phyloP scores from a whole-genome alignment of 2,113 vertebrate genomes.

The Phoenicopterus ruber region DNA sequence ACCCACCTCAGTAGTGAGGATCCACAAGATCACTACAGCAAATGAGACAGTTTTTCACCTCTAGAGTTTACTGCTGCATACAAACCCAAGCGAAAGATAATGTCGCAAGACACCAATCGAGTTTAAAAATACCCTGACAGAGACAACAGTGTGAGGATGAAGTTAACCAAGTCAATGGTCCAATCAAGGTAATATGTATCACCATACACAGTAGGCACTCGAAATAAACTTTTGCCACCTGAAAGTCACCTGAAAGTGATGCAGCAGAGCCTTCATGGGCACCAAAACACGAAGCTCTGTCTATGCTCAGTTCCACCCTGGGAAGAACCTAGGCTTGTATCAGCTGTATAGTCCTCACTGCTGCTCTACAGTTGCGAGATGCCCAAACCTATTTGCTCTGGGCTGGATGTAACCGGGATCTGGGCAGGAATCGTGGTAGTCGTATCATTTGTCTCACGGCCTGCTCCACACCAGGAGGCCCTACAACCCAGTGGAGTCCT shows the following conservation, averaged over 20 bases:
- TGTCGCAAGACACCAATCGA: neutral
- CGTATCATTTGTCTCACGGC: neutral
- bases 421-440: neutral
- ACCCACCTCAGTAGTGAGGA: neutral
- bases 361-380: neutral
- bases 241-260: neutral
- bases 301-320: neutral
- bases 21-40: neutral
- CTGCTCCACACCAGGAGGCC: neutral
- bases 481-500: neutral
- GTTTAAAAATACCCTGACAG: conserved; percentile 17
- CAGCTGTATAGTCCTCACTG: neutral
- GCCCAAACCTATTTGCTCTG: neutral
- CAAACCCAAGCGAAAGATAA: neutral
- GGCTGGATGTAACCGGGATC: neutral
- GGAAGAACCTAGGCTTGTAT: neutral
- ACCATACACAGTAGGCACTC: neutral
- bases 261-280: neutral
- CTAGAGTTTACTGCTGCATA: neutral
- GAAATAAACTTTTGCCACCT: neutral
- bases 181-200: neutral
- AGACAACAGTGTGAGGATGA: neutral
- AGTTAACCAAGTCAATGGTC: neutral
- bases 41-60: neutral
- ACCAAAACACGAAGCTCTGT: neutral